Evolutionary conservation across 2,888 invertebrate species (phyloP), one percentile per base, ranked within the genome.

Genomic region (Meliscaeva auricollis): DNA sequence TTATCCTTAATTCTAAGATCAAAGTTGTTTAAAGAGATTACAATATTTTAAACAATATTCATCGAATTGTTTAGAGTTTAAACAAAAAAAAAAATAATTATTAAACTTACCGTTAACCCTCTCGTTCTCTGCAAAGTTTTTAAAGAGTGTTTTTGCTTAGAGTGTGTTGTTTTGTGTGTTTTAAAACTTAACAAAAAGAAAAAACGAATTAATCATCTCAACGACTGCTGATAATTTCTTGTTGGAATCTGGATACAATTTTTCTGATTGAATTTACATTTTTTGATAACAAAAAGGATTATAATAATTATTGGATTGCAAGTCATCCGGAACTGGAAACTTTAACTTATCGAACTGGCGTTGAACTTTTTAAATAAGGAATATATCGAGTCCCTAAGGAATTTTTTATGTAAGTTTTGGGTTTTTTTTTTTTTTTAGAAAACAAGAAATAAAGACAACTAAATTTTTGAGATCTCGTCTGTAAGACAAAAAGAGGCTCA

Each of bases 351-450:
- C 85, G 85, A 85, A 69, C 85, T 85, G 85, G 85, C 85, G 76
- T 50, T 85, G 50, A 85, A 85, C 58, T 85, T 81, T 73, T 46
- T 85, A 44, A 72, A 81, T 13, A 85, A 85, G 85, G 85, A 85
- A 72, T 85, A 73, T 15, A 85, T 85, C 30, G 85, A 85, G 17
- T 77, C 85, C 41, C 69, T 85, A 35, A 80, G 85, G 85, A 81
- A 74, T 81, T 85, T 81, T 64, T 85, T 85, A 81, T 85, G 85
- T 85, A 69, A 85, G 85, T 85, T 35, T 32, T 6, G 1, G 30
- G 4, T 52, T 48, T 35, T 56, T 7, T 22, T 13, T 30, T 44
- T 2, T 56, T n/a, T n/a, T n/a, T n/a, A n/a, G n/a, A n/a, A n/a
- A n/a, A n/a, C n/a, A n/a, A n/a, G n/a, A n/a, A n/a, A n/a, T n/a